phyloP scores from a whole-genome alignment of 2,113 vertebrate species.

The Cygnus buccinator region DNA sequence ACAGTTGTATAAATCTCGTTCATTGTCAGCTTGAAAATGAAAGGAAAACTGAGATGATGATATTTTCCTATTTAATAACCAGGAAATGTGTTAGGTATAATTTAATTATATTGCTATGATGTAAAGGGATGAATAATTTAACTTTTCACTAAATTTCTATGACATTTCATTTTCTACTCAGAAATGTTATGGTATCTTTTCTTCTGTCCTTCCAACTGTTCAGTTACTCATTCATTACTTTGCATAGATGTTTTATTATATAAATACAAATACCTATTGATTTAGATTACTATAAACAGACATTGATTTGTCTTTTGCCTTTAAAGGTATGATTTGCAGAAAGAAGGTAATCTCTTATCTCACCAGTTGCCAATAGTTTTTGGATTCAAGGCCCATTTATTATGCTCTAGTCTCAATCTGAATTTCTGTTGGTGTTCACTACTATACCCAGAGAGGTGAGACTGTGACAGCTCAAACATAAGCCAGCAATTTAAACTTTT shows the following conservation, averaged over 20 bases:
- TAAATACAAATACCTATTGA: background rate
- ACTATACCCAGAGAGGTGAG: background rate
- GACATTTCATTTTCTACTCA: background rate
- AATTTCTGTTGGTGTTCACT: background rate
- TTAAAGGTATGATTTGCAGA: background rate
- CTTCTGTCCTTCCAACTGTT: background rate
- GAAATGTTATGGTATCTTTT: background rate
- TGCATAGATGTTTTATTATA: background rate
- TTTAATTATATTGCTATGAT: background rate
- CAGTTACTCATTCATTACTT: background rate
- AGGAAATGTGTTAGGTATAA: background rate
- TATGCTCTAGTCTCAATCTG: background rate
- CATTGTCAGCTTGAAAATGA: background rate
- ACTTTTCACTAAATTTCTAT: background rate
- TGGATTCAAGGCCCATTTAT: fast-evolving
- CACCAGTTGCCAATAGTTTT: background rate
- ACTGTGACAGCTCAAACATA: background rate
- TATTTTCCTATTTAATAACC: background rate
- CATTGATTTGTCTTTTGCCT: background rate
- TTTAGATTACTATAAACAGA: background rate
- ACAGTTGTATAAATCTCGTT: background rate
- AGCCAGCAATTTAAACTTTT: background rate
- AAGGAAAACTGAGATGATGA: background rate
- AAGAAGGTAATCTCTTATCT: background rate
- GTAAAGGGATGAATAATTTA: background rate